These are phyloP conservation scores for Cyaniris semiargus DNA, from an alignment of 2,888 invertebrate species.

Conservation along the genomic window DNA sequence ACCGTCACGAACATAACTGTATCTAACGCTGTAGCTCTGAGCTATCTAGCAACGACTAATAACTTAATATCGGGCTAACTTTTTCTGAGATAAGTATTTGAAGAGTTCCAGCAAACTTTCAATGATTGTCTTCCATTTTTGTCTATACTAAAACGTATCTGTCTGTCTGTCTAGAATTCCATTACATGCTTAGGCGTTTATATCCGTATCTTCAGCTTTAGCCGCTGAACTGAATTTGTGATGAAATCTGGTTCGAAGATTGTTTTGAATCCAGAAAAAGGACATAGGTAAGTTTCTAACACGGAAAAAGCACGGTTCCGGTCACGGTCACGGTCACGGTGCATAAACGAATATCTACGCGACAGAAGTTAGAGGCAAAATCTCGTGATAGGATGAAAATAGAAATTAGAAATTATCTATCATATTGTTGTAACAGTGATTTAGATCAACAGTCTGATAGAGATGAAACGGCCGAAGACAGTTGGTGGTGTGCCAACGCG, in stretches of 20 bases:
- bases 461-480: slow-evolving; percentile 17
- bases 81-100: background rate
- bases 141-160: no score
- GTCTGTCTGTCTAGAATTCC: no score
- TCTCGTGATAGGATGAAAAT: background rate
- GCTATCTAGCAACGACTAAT: slow-evolving; percentile 1
- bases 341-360: no score
- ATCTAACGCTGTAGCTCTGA: background rate
- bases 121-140: no score
- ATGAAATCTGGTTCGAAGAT: no score
- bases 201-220: no score
- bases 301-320: no score
- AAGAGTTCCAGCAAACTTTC: background rate
- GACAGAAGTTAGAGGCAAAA: no score
- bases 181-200: no score
- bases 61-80: background rate
- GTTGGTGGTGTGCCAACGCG: slow-evolving; percentile 39
- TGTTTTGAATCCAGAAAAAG: background rate
- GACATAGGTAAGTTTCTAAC: no score
- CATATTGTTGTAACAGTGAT: slow-evolving; percentile 4
- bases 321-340: no score
- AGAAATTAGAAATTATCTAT: slow-evolving; percentile 8
- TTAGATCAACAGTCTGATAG: slow-evolving; percentile 11
- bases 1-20: slow-evolving; percentile 17
- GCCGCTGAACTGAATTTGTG: no score